Base-by-base conservation (phyloP, 2,113 vertebrate genomes). In the Numida meleagris region DNA sequence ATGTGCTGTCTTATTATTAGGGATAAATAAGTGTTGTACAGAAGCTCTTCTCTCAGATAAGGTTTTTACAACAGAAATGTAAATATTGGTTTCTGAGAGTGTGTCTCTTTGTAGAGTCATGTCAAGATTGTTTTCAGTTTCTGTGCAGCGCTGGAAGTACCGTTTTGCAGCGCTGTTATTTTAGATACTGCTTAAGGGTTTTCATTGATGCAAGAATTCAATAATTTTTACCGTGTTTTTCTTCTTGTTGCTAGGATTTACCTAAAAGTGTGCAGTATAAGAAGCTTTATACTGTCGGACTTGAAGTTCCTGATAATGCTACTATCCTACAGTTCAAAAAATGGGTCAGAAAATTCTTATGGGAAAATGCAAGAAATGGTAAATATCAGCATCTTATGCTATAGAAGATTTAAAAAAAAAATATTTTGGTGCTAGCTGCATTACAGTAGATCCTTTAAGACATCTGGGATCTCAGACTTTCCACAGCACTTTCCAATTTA, bases 261-360 rank as follows among this genome's bases (percentile, higher is more conserved):
- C 97, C 97, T 85, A 98, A 96, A 97, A 97, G 95, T 50, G 87
- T 97, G 71, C 95, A 97, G 63, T 98, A 98, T 95, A 96, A 97
- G 94, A 98, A 98, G 91, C 93, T 98, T 75, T 97, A 98, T 75
- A 98, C 98, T 71, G 82, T 97, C 90, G 98, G 97, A 59, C 95
- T 97, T 78, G 97, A 98, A 97, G 97, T 98, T 36, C 98, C 98
- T 7, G 97, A 98, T 95, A 97, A 98, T 89, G 91, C 94, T 90
- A 97, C 98, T 93, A 98, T 98, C 80, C 96, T 98, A 38, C 97
- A 97, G 63, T 98, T 98, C 96, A 98, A 98, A 96, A 97, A 98
- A 86, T 96, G 96, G 76, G 97, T 98, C 84, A 97, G 97, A 95
- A 97, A 96, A 75, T 98, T 98, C 92, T 91, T 98, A 21, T 97